These are phyloP conservation scores for Spatula versicolor DNA, from an alignment of 2,797 vertebrate species.

Conservation along the genomic window DNA sequence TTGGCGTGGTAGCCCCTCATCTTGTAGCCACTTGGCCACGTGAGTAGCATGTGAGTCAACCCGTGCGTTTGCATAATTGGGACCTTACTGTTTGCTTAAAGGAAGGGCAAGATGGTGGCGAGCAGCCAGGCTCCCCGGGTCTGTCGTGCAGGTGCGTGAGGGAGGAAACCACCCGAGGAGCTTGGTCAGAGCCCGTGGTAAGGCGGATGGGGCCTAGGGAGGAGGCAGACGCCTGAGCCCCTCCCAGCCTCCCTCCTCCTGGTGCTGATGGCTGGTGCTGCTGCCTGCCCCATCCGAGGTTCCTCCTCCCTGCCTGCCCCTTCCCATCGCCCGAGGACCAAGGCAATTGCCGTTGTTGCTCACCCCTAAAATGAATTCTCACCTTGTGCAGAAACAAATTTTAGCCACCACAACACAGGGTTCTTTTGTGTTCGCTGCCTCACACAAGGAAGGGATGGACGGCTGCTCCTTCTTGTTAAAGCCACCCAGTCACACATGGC, in stretches of 20 bases:
- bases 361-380: neutral
- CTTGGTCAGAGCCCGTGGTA: neutral
- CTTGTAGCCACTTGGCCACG: neutral
- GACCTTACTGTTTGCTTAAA: slow-evolving; percentile 10
- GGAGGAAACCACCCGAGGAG: slow-evolving; percentile 3
- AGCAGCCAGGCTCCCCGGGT: neutral
- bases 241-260: neutral
- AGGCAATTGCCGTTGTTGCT: neutral
- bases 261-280: neutral
- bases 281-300: neutral
- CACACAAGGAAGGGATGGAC: neutral
- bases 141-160: neutral
- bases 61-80: neutral
- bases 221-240: neutral
- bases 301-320: neutral
- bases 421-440: neutral
- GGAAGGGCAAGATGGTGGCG: neutral
- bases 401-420: neutral
- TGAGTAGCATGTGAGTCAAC: neutral
- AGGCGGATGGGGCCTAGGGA: neutral
- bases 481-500: neutral
- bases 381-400: neutral
- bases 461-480: neutral
- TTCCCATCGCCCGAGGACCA: neutral
- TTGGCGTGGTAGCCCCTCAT: neutral